These are phyloP conservation scores for Eupithecia subfuscata DNA, from an alignment of 2,888 invertebrate species.

Conservation along the genomic window DNA sequence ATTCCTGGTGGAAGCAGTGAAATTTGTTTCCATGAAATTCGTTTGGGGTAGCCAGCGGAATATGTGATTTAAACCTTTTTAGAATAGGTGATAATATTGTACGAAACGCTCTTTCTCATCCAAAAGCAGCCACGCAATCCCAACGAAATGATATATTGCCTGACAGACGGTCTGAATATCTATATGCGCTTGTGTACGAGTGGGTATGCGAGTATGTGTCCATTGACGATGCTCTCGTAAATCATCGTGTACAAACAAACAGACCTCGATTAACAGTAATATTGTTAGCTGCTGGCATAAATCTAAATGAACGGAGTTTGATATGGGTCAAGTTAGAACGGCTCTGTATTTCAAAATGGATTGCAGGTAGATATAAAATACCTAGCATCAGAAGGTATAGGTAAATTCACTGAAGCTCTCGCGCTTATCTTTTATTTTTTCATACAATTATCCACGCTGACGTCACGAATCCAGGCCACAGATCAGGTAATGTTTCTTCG, in stretches of 20 bases:
- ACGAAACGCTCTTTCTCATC: slow-evolving; percentile 13
- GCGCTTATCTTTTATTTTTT: too few relatives aligned
- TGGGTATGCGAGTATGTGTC: not conserved
- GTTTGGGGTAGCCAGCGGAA: slow-evolving; percentile 1
- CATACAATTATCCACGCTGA: too few relatives aligned
- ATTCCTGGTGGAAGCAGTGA: not conserved
- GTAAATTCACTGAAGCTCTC: too few relatives aligned
- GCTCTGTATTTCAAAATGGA: not conserved
- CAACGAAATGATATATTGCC: slow-evolving; percentile 39
- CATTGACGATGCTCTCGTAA: slow-evolving; percentile 37
- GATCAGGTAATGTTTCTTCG: too few relatives aligned
- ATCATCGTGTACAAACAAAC: slow-evolving; percentile 43
- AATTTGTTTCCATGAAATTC: not conserved
- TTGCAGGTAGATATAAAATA: too few relatives aligned
- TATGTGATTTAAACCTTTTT: not conserved
- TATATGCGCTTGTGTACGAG: slow-evolving; percentile 13
- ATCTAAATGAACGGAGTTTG: slow-evolving; percentile 31
- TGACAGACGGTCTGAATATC: slow-evolving; percentile 30
- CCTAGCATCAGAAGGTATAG: too few relatives aligned
- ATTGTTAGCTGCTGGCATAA: slow-evolving; percentile 37
- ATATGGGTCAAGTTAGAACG: slow-evolving; percentile 30
- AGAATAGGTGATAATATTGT: not conserved
- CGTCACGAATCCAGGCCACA: too few relatives aligned
- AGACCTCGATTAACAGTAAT: slow-evolving; percentile 44
- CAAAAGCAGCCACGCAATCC: slow-evolving; percentile 9